Base-by-base conservation (phyloP, 2,113 vertebrate species). In the Apeltes quadracus region DNA sequence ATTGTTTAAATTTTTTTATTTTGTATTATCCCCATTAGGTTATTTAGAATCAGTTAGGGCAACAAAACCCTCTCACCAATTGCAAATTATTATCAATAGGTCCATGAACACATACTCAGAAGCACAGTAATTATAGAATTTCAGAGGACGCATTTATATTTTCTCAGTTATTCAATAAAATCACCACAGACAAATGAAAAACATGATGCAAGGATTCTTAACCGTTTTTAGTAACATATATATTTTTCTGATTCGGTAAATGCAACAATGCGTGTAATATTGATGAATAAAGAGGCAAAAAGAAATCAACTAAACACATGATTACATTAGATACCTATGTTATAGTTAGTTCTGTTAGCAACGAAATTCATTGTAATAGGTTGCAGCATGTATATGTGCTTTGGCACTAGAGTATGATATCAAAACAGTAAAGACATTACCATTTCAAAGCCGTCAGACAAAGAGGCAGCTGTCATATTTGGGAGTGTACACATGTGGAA, bases 141-240 rank as follows among this genome's bases (percentile, higher is more conserved):
- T 25, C 32, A 34, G 32, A 44, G 14, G 23, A 27, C 15, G 27
- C 14, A 63, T 58, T 73, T 16, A 50, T 15, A 73, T 57, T 63
- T 69, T 43, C n/a, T 62, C n/a, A 46, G 7, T 43, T 14, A 54
- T 36, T 16, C 18, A 59, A 41, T 18, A 12, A 72, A 55, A 23
- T n/a, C 41, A 39, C 8, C 12, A 57, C 38, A 18, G 55, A 5
- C 29, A 41, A 78, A 53, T 25, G 9, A 61, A 44, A 51, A 27
- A 22, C 4, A 15, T 13, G 15, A 43, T 58, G 43, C 11, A 36
- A 32, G 18, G 38, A 29, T 14, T 69, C 32, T 2, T 23, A 41
- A 15, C 7, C 44, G 3, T 23, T 54, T 68, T 27, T 1, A 22
- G 5, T 43, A 53, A 23, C 3, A 62, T 2, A 13, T 22, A 16